Evolutionary conservation across 2,888 invertebrate species (phyloP).

Genomic region (Oegoconia quadripuncta): DNA sequence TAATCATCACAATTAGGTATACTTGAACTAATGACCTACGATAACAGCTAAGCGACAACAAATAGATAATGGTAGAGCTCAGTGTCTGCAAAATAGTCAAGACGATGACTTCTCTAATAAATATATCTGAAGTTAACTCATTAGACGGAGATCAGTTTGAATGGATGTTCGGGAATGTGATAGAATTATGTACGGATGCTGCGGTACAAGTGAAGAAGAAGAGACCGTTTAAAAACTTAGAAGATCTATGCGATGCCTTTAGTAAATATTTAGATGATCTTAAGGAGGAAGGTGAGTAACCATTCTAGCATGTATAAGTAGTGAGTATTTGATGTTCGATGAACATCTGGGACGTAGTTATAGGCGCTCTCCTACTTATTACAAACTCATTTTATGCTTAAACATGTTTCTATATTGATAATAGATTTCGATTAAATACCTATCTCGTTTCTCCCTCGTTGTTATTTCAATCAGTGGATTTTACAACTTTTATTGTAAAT

Average conservation of each 20-base stretch:
- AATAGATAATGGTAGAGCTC: constrained; percentile 4
- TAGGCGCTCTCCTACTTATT: no score
- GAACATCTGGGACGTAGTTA: no score
- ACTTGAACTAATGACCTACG: constrained; percentile 47
- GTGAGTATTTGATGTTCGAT: no score
- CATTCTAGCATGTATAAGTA: background rate
- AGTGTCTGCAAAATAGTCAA: constrained; percentile 9
- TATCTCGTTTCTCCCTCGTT: no score
- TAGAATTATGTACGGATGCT: constrained; percentile 79
- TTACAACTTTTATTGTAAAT: no score
- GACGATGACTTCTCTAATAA: constrained; percentile 36
- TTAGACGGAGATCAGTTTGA: constrained; percentile 74
- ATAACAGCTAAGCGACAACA: constrained; percentile 30
- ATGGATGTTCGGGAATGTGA: constrained; percentile 80
- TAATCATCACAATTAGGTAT: no score
- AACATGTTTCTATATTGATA: no score
- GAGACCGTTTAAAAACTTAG: constrained; percentile 72
- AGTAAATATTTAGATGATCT: constrained; percentile 76
- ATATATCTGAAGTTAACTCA: constrained; percentile 75
- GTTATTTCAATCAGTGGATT: no score
- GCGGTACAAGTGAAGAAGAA: constrained; percentile 64
- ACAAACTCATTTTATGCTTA: no score
- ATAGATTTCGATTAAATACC: no score
- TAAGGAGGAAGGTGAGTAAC: constrained; percentile 62
- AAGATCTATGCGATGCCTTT: constrained; percentile 73